Evolutionary conservation across 2,113 vertebrate species (phyloP).

Genomic region (Phylloscopus trochilus): DNA sequence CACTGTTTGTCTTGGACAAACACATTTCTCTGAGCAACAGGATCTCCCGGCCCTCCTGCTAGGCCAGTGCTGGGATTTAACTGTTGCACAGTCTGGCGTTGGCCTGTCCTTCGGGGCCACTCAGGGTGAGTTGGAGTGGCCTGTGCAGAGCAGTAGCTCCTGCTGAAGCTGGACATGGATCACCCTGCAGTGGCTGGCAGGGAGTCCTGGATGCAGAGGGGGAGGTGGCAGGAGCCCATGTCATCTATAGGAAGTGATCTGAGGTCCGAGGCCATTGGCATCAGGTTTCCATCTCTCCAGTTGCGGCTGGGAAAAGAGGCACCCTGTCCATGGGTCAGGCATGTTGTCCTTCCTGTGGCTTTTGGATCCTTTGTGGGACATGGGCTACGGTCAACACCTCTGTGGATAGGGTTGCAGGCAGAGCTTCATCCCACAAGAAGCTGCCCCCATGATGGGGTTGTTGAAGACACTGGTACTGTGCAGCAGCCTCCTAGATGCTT

Average conservation of each 20-base stretch:
- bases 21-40: slow-evolving; percentile 36
- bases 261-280: rapidly evolving
- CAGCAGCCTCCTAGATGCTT: not conserved
- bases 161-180: not conserved
- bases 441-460: not conserved
- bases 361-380: not conserved
- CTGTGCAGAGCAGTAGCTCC: not conserved
- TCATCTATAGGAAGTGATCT: not conserved
- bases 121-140: not conserved
- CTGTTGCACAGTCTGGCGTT: not conserved
- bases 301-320: rapidly evolving
- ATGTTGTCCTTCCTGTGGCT: not conserved
- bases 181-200: not conserved
- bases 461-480: not conserved
- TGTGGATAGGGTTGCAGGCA: not conserved
- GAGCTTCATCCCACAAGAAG: not conserved
- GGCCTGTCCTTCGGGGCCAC: not conserved
- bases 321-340: not conserved
- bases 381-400: not conserved
- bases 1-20: slow-evolving; percentile 56
- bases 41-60: slow-evolving; percentile 21
- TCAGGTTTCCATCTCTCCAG: not conserved
- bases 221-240: not conserved
- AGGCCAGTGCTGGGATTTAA: not conserved
- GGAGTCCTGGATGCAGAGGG: not conserved